Conservation (phyloP, 2,888 invertebrate genomes). For the Metopia argyrocephala region DNA sequence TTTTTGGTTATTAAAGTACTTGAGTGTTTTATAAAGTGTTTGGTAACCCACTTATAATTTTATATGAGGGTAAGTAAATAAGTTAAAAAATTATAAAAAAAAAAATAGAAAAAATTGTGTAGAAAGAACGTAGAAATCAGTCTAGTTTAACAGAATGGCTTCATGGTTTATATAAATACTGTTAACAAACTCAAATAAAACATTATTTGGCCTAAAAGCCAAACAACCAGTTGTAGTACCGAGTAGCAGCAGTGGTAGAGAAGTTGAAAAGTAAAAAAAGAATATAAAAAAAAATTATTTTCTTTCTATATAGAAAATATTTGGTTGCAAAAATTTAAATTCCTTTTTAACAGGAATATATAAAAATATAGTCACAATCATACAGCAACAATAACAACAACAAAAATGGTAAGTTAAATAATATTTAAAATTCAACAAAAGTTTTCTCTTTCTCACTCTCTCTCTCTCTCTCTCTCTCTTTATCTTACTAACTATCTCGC, state of each 20-base stretch:
- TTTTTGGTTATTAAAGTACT: slow-evolving; percentile 56
- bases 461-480: too few relatives aligned
- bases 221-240: slow-evolving; percentile 17
- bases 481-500: too few relatives aligned
- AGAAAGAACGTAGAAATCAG: slow-evolving; percentile 38
- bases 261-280: not conserved
- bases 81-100: slow-evolving; percentile 1
- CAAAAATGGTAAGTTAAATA: slow-evolving; percentile 69
- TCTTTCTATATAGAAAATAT: slow-evolving; percentile 9
- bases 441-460: slow-evolving; percentile 12
- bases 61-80: slow-evolving; percentile 33
- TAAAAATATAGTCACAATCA: slow-evolving; percentile 9
- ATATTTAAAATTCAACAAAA: slow-evolving; percentile 40
- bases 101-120: not conserved
- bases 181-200: slow-evolving; percentile 64
- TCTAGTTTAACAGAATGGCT: slow-evolving; percentile 39
- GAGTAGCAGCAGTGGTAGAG: too few relatives aligned
- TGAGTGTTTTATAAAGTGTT: slow-evolving; percentile 62
- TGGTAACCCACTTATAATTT: slow-evolving; percentile 61
- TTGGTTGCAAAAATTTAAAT: slow-evolving; percentile 35
- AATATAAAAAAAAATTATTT: slow-evolving; percentile 48
- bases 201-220: slow-evolving; percentile 72
- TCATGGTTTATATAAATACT: slow-evolving; percentile 72
- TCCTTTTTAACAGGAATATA: slow-evolving; percentile 28
- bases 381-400: not conserved